Evolutionary conservation across 2,888 invertebrate genomes (phyloP), one percentile per base, ranked within the genome.

Genomic region (Gryllus longicercus): DNA sequence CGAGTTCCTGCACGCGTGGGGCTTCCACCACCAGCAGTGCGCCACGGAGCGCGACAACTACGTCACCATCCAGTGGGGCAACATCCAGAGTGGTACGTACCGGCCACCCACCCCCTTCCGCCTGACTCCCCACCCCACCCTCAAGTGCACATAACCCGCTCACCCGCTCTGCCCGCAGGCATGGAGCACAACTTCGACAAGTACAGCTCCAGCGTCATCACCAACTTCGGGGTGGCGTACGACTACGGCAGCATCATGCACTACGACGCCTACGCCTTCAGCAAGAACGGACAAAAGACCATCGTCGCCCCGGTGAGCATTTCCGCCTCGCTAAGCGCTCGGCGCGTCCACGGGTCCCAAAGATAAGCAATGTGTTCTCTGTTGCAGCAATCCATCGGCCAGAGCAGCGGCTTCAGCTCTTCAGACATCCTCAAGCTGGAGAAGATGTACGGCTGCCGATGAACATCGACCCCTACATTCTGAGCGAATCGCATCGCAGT

Each of bases 181-280:
- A 63, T 63, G 63, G 63, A 63, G n/a, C 16, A 63, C 63, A 63
- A 63, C n/a, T 63, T 63, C n/a, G 63, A 63, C 63, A 63, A 63
- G 63, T 63, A 63, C n/a, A n/a, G 63, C n/a, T 8, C 63, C 14
- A 63, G n/a, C n/a, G 63, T 11, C n/a, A 63, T 63, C 14, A 63
- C 11, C n/a, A 63, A 63, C 63, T 63, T 63, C n/a, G 63, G 63
- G 3, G 63, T 63, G 63, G 63, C 63, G n/a, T 63, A 63, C n/a
- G 63, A 63, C 63, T 63, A 63, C 63, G n/a, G 63, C n/a, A 63
- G 63, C n/a, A 14, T 63, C 63, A 63, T 63, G 63, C 63, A 63
- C 63, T 63, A 63, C 63, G 63, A 63, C n/a, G 63, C 63, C n/a
- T 63, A 63, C n/a, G 63, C 63, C 63, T 63, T 63, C 63, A 63